These are phyloP conservation scores for Platycnemis pennipes DNA, from an alignment of 2,888 invertebrate genomes.

Conservation along the genomic window DNA sequence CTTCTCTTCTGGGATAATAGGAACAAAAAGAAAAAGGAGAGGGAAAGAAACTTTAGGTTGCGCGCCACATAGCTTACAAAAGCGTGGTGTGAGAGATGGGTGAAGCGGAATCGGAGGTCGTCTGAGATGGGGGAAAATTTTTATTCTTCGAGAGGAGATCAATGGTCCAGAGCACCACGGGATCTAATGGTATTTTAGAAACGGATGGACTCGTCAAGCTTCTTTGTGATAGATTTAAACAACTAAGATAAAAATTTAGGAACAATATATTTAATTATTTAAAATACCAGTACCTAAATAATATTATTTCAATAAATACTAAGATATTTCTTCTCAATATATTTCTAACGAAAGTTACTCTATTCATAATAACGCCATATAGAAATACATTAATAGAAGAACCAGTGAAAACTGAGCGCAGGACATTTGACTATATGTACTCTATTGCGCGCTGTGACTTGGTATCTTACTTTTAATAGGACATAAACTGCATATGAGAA, in stretches of 20 bases:
- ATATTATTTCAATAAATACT: background rate
- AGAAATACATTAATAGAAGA: background rate
- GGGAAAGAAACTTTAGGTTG: background rate
- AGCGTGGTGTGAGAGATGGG: background rate
- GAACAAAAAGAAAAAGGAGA: background rate
- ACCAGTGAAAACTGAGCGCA: background rate
- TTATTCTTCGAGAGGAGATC: background rate
- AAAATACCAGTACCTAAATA: background rate
- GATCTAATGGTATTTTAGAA: background rate
- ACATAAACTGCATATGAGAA: background rate
- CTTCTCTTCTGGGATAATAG: background rate
- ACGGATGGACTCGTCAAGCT: background rate
- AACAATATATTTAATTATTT: background rate
- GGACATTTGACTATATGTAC: too few species aligned
- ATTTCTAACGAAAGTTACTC: background rate
- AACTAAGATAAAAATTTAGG: background rate
- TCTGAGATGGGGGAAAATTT: background rate
- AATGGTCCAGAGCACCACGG: background rate
- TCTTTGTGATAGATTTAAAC: background rate
- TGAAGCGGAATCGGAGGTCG: background rate
- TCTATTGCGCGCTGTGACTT: too few species aligned
- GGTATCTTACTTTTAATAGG: background rate
- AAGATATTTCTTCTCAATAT: background rate
- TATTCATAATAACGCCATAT: background rate
- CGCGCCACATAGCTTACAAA: background rate